phyloP scores from a whole-genome alignment of 2,113 vertebrate species.

The Gobiocypris rarus region DNA sequence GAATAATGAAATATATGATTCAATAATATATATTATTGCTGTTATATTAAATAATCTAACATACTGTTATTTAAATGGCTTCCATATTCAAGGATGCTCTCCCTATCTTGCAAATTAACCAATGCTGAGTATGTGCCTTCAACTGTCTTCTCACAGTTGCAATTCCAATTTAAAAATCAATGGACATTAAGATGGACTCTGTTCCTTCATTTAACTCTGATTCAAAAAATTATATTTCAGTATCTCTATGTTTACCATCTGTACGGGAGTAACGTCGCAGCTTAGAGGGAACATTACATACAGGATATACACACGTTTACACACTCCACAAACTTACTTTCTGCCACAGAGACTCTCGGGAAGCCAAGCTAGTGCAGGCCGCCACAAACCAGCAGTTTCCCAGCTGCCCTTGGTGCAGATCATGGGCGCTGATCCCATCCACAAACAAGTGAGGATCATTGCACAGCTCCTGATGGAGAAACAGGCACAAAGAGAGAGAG shows the following conservation, averaged over 20 bases:
- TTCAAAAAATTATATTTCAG: not conserved
- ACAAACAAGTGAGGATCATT: conserved; percentile 73
- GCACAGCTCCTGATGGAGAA: conserved; percentile 67
- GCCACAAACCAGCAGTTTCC: conserved; percentile 79
- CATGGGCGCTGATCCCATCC: conserved; percentile 74
- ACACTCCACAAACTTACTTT: conserved; percentile 63
- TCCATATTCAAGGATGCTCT: not conserved
- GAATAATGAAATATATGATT: not conserved
- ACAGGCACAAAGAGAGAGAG: conserved; percentile 33
- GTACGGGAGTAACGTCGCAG: not conserved
- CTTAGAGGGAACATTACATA: not conserved
- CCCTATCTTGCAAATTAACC: not conserved
- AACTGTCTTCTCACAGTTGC: not conserved
- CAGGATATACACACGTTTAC: not conserved
- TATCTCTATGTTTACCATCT: not conserved
- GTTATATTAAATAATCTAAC: not conserved
- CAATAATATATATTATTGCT: too few relatives aligned
- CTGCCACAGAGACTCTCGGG: conserved; percentile 72
- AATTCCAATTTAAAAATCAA: not conserved
- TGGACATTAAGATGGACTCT: not conserved
- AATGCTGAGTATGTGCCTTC: not conserved
- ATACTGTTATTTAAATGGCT: not conserved
- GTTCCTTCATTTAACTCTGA: not conserved
- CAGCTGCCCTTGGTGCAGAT: conserved; percentile 75
- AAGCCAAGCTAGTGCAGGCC: conserved; percentile 75